phyloP scores from a whole-genome alignment of 37 sponge, comb jelly and placozoan species.

The Agelas oroides region DNA sequence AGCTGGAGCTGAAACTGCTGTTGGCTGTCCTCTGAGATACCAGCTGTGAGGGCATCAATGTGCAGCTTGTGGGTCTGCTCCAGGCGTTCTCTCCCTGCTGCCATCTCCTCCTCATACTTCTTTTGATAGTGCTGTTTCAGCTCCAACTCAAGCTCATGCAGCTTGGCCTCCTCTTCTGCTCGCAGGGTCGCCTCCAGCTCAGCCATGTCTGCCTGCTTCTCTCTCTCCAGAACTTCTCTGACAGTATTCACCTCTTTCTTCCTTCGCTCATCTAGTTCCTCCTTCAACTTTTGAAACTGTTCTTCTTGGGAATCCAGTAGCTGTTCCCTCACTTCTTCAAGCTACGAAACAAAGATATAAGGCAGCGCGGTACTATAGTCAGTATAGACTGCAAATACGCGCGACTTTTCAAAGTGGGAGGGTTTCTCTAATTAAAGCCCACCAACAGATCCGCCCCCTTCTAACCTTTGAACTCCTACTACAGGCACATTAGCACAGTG shows the following conservation, averaged over 20 bases:
- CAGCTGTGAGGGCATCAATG: background rate
- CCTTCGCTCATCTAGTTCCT: slow-evolving; percentile 7
- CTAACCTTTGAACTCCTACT: background rate
- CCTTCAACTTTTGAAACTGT: background rate
- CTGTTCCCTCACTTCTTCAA: slow-evolving; percentile 2
- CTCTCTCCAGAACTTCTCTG: slow-evolving; percentile 2
- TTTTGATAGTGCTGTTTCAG: background rate
- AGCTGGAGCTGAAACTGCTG: slow-evolving; percentile 12
- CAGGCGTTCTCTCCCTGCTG: slow-evolving; percentile 13
- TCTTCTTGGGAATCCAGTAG: background rate
- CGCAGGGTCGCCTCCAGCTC: background rate
- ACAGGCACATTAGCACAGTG: too few relatives aligned
- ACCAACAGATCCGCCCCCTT: slow-evolving; percentile 10
- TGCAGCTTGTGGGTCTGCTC: background rate
- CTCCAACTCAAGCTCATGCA: slow-evolving; percentile 1
- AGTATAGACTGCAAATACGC: too few relatives aligned
- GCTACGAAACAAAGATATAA: background rate
- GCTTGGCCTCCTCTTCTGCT: background rate
- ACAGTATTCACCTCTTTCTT: slow-evolving; percentile 9
- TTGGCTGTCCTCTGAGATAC: background rate
- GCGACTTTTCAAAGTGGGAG: background rate
- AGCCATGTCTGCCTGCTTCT: slow-evolving; percentile 17
- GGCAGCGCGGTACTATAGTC: too few relatives aligned
- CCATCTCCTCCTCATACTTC: slow-evolving; percentile 10
- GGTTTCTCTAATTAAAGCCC: slow-evolving; percentile 9